Percentiles rank a stretch among this genome's conserved stretches.
These are phyloP conservation scores for Cheilosia impressa DNA, from an alignment of 2,888 invertebrate genomes.

Conservation along the genomic window DNA sequence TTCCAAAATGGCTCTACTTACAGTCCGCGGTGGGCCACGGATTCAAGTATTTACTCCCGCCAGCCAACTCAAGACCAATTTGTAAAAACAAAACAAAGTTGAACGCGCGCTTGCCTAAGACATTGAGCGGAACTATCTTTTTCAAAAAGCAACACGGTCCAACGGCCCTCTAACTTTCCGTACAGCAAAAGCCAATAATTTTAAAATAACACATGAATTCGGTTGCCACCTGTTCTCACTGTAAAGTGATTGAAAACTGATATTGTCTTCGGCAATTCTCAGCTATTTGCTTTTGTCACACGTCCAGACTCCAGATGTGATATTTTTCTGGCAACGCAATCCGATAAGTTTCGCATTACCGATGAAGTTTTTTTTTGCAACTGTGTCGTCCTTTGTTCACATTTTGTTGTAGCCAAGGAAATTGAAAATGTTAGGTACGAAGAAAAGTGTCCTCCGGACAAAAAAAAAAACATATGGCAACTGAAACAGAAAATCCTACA, in stretches of 20 bases:
- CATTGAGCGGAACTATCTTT: too few species aligned
- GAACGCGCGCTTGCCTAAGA: too few species aligned
- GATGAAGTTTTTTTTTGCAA: neutral
- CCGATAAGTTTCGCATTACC: constrained; percentile 51
- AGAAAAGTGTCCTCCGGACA: constrained; percentile 5
- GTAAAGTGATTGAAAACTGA: neutral
- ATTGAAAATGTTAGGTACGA: constrained; percentile 56
- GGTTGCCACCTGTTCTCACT: neutral
- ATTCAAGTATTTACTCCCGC: too few species aligned
- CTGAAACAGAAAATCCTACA: neutral
- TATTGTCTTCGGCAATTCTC: neutral
- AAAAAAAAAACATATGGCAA: neutral
- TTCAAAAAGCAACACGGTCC: too few species aligned
- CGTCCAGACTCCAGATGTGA: constrained; percentile 31
- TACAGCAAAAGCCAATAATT: neutral
- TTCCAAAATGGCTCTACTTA: too few species aligned
- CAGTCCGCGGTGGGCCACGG: too few species aligned
- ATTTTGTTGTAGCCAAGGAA: constrained; percentile 29
- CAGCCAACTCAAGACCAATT: too few species aligned
- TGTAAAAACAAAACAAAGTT: too few species aligned
- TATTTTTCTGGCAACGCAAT: constrained; percentile 25
- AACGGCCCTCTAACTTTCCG: too few species aligned
- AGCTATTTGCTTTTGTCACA: constrained; percentile 28
- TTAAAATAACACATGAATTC: too few species aligned
- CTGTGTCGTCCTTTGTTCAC: neutral